Conservation (phyloP, 2,797 vertebrate species). For the Natrix natrix region DNA sequence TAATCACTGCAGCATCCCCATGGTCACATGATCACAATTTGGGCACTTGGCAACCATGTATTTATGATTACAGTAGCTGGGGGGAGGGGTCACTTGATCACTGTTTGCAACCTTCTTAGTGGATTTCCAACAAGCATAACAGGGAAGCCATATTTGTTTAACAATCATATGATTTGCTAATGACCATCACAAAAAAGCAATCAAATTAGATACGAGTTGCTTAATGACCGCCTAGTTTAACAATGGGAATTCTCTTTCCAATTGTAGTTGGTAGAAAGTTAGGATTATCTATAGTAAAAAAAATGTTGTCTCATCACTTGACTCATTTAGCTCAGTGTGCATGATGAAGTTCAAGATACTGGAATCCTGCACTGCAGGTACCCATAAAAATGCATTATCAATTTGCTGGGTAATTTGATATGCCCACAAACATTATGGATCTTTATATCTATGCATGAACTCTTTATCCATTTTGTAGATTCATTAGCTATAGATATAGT, state of each 20-base stretch:
- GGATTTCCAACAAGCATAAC: not conserved
- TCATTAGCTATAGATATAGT: not conserved
- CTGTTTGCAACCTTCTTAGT: not conserved
- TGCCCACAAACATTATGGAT: not conserved
- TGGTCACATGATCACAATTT: not conserved
- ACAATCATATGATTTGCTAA: not conserved
- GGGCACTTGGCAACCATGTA: not conserved
- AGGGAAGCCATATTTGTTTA: not conserved
- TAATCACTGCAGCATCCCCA: not conserved
- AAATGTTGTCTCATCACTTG: not conserved
- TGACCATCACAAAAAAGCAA: not conserved
- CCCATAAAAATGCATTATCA: not conserved
- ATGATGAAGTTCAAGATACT: not conserved
- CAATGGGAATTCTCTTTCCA: not conserved
- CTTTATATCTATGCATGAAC: not conserved
- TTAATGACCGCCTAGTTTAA: not conserved
- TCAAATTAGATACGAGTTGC: not conserved
- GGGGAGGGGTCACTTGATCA: not conserved
- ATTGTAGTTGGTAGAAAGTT: not conserved
- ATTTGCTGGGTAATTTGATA: not conserved
- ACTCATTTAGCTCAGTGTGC: not conserved
- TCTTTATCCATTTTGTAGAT: not conserved
- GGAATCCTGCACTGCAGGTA: too few species aligned
- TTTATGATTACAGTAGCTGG: not conserved
- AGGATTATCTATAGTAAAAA: not conserved